These are phyloP conservation scores for Calidris pugnax DNA, from an alignment of 2,113 vertebrate genomes.

Conservation along the genomic window DNA sequence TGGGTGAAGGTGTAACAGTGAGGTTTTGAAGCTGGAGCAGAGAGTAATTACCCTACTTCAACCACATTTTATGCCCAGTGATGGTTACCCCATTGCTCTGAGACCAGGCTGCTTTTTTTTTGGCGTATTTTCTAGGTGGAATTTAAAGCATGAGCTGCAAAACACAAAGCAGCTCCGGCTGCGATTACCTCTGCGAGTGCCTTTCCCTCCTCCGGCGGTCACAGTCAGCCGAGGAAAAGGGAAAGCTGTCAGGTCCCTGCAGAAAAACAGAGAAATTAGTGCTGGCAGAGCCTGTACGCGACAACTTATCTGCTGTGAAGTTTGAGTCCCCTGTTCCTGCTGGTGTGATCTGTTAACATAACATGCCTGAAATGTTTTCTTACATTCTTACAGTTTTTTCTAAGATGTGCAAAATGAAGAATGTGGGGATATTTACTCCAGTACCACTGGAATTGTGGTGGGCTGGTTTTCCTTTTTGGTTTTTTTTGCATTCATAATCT, in stretches of 20 bases:
- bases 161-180: background rate
- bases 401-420: background rate
- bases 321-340: slow-evolving; percentile 33
- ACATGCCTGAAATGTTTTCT: slow-evolving; percentile 50
- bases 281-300: background rate
- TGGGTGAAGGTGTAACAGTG: background rate
- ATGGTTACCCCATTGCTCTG: background rate
- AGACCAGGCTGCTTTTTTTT: background rate
- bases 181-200: background rate
- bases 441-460: background rate
- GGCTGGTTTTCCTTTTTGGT: background rate
- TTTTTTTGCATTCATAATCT: background rate
- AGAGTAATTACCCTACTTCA: background rate
- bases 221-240: background rate
- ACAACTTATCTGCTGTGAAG: slow-evolving; percentile 26
- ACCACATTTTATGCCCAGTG: background rate
- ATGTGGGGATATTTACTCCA: background rate
- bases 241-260: slow-evolving; percentile 25
- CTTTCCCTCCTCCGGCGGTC: background rate
- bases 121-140: background rate
- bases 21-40: background rate
- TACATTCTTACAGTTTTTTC: slow-evolving; percentile 26
- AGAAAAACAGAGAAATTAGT: slow-evolving; percentile 19
- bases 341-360: slow-evolving; percentile 49
- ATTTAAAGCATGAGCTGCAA: background rate